These are phyloP conservation scores for Metaphire vulgaris DNA, from an alignment of 1,140 invertebrate genomes.

Conservation along the genomic window DNA sequence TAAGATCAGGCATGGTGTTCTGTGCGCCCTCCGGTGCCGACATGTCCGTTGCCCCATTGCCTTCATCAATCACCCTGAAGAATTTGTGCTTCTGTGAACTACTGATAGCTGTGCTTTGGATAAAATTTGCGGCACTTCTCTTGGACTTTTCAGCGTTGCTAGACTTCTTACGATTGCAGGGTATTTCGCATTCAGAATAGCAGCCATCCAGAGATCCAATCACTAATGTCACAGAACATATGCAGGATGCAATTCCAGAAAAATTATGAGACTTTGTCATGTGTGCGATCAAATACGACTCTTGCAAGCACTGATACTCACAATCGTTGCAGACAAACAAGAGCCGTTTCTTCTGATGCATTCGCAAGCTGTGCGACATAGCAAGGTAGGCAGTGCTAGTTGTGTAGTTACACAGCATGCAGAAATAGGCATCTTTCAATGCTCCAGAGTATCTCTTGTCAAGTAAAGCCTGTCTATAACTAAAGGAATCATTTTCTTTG, in stretches of 20 bases:
- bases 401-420: neutral
- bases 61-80: no score
- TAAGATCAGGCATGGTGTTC: no score
- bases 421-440: neutral
- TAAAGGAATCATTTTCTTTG: neutral
- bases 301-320: neutral
- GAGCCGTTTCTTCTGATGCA: neutral
- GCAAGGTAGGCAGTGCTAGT: neutral
- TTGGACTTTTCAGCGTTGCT: no score
- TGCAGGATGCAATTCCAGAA: neutral
- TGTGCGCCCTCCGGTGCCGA: no score
- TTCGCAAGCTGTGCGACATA: neutral
- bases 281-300: neutral
- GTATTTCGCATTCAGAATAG: neutral
- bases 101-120: neutral
- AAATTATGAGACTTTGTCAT: neutral
- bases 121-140: no score
- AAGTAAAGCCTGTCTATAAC: neutral
- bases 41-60: no score
- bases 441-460: neutral
- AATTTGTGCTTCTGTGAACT: neutral
- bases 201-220: neutral
- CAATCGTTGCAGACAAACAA: neutral
- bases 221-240: neutral
- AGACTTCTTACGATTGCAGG: neutral